Evolutionary conservation across 2,797 vertebrate species (phyloP), one percentile per base, ranked within the genome.

Genomic region (Hapalemur alaotrensis): DNA sequence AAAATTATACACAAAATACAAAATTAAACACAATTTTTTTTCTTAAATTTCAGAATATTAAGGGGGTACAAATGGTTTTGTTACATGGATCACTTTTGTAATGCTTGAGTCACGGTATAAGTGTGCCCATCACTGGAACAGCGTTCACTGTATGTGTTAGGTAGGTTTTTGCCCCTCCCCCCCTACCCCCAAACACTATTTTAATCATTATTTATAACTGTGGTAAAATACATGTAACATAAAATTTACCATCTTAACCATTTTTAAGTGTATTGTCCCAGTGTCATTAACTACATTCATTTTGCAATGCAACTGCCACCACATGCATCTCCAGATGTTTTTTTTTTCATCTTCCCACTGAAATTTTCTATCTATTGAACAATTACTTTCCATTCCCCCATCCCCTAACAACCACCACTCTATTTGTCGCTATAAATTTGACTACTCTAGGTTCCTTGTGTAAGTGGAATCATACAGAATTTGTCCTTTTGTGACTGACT

Each of bases 191-290:
- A 87, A 82, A 67, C 20, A 82, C 2, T 67, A 65, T 25, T 84
- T 90, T 73, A 78, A 85, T 83, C 70, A 91, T 52, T 85, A 85
- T 17, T 61, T 97, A 57, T 86, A 81, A 94, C 23, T 69, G 5
- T 25, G 35, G 67, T 52, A 80, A 67, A 88, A 89, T 83, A 78
- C 23, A 82, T 13, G 17, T 38, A 90, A 88, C 23, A 73, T 63
- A 63, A 95, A 79, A 75, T 89, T 80, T 76, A 69, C 22, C 70
- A 67, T 41, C 41, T 32, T 59, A 79, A 80, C 28, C 18, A 81
- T 61, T 82, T 78, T 78, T 59, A 61, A 80, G 46, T 65, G 4
- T 46, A 93, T 25, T 92, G 38, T 81, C 91, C 5, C 41, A 43
- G 35, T 91, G 30, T 38, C 73, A 72, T 46, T 46, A 43, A 30